Evolutionary conservation across 2,797 vertebrate genomes (phyloP).

Genomic region (Dryobates pubescens): DNA sequence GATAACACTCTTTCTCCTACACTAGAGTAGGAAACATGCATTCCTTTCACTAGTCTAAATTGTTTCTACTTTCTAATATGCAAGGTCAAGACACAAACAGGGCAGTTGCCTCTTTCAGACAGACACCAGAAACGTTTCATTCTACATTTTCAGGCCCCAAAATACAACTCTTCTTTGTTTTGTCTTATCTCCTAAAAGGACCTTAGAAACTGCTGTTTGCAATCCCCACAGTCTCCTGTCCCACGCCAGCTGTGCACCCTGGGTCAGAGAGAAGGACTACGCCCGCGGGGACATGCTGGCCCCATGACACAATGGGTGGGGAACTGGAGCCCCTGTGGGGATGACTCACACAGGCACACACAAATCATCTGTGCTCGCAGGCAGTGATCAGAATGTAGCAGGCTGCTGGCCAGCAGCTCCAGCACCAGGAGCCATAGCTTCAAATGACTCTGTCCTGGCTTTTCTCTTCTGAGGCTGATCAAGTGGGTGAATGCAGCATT

Average conservation of each 20-base stretch:
- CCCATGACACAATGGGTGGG: rapidly evolving
- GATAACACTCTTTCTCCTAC: too few species aligned
- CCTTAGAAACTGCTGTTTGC: too few species aligned
- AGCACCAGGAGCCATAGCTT: rapidly evolving
- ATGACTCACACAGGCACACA: rapidly evolving
- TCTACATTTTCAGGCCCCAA: too few species aligned
- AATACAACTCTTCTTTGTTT: too few species aligned
- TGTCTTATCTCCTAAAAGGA: too few species aligned
- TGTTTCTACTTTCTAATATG: too few species aligned
- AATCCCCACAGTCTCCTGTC: neutral
- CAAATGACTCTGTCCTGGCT: neutral
- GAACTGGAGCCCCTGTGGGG: too few species aligned
- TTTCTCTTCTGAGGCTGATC: neutral
- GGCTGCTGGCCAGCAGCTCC: neutral
- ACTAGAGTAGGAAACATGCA: too few species aligned
- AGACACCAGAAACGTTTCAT: too few species aligned
- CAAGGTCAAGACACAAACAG: too few species aligned
- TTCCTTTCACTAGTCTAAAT: too few species aligned
- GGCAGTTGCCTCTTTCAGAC: too few species aligned
- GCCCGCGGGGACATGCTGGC: rapidly evolving
- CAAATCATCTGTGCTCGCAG: neutral
- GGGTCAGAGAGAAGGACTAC: rapidly evolving
- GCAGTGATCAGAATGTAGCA: neutral
- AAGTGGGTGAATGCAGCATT: neutral
- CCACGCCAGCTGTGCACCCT: rapidly evolving